A percentile compares a stretch with the other conserved stretches of the same genome.
These are phyloP conservation scores for Ichneumon xanthorius DNA, from an alignment of 2,888 invertebrate genomes.

Conservation along the genomic window DNA sequence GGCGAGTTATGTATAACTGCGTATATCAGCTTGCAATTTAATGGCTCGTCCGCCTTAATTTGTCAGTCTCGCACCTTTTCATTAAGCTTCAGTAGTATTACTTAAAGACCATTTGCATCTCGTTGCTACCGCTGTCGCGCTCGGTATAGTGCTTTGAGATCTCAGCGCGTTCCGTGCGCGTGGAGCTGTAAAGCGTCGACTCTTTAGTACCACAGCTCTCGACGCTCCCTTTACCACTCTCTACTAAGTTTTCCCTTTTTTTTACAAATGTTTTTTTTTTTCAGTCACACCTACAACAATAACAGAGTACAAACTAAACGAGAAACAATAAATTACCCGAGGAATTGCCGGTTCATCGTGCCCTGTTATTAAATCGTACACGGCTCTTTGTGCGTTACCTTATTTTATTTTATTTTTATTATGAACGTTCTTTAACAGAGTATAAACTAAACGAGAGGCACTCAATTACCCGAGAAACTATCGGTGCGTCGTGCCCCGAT, in stretches of 20 bases:
- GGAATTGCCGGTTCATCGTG: slow-evolving; percentile 30
- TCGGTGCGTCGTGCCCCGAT: slow-evolving; percentile 5
- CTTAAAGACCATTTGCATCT: slow-evolving; percentile 3
- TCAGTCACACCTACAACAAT: not conserved
- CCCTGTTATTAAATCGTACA: slow-evolving; percentile 23
- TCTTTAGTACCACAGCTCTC: slow-evolving; percentile 31
- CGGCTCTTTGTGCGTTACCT: not conserved
- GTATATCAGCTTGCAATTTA: not conserved
- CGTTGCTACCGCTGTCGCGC: slow-evolving; percentile 4
- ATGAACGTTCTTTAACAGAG: not conserved
- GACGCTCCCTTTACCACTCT: slow-evolving; percentile 25
- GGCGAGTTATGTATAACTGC: too few species aligned
- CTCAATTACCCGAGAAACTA: slow-evolving; percentile 48
- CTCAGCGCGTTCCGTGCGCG: slow-evolving; percentile 11
- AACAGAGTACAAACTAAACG: slow-evolving; percentile 41
- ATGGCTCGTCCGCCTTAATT: not conserved
- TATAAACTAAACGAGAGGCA: slow-evolving; percentile 48
- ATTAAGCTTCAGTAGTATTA: slow-evolving; percentile 3
- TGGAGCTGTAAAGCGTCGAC: slow-evolving; percentile 43
- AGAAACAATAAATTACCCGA: slow-evolving; percentile 46
- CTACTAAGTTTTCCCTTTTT: not conserved
- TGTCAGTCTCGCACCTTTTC: slow-evolving; percentile 1
- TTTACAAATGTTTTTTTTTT: not conserved
- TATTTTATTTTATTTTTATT: not conserved
- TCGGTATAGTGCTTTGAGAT: slow-evolving; percentile 34